Evolutionary conservation across 2,888 invertebrate species (phyloP).

Genomic region (Plutella xylostella): DNA sequence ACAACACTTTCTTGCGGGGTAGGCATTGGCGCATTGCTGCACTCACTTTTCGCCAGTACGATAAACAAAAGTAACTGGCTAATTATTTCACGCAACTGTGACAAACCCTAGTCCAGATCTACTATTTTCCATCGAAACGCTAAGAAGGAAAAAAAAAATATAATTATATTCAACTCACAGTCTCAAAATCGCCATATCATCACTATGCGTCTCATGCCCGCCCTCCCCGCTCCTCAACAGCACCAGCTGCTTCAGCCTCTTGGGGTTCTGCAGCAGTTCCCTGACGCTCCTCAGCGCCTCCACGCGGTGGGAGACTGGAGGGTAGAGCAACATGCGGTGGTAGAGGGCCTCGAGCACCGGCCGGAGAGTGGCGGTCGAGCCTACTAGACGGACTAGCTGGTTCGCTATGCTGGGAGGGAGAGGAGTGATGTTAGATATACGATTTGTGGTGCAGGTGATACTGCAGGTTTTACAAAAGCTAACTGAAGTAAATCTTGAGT

Average conservation of each 20-base stretch:
- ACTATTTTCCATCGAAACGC: no score
- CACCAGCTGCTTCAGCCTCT: conserved; percentile 80
- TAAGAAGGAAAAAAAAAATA: no score
- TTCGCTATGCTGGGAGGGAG: conserved; percentile 80
- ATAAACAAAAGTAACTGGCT: neutral
- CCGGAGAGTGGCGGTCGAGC: conserved; percentile 85
- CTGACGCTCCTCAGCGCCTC: conserved; percentile 87
- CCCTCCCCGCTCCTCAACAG: conserved; percentile 71
- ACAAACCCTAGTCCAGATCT: no score
- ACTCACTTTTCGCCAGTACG: no score
- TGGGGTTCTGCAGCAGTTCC: conserved; percentile 84
- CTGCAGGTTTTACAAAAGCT: no score
- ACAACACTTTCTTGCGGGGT: neutral
- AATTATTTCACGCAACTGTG: no score
- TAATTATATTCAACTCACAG: conserved; percentile 77
- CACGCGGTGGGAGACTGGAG: conserved; percentile 85
- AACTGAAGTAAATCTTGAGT: no score
- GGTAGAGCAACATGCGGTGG: conserved; percentile 91
- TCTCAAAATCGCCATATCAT: conserved; percentile 86
- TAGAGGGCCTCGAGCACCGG: conserved; percentile 94
- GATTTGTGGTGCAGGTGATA: no score
- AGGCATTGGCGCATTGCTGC: neutral
- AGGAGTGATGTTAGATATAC: neutral
- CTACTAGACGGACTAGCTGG: conserved; percentile 88
- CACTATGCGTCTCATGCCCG: conserved; percentile 63